Conservation (phyloP, 2,113 vertebrate species). For the Oryzias curvinotus region DNA sequence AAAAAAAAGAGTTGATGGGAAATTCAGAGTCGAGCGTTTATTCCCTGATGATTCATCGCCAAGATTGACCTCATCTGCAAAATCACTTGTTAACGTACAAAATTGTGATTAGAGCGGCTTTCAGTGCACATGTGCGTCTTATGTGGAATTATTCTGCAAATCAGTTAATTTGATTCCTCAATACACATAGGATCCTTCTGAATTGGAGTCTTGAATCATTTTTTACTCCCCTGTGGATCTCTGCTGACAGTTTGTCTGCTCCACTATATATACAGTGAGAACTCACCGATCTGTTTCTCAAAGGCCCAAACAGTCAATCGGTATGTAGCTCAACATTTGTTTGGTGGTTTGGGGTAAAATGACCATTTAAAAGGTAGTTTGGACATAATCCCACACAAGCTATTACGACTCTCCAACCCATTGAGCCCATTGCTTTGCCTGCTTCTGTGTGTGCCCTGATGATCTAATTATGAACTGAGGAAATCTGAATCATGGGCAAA, state of each 20-base stretch:
- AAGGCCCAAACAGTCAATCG: no score
- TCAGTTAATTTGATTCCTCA: no score
- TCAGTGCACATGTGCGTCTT: not conserved
- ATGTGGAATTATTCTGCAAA: no score
- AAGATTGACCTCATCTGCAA: no score
- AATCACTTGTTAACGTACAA: not conserved
- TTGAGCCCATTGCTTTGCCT: conserved; percentile 16
- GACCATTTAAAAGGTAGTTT: no score
- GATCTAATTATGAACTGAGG: conserved; percentile 45
- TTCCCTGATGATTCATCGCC: no score
- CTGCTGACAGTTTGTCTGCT: not conserved
- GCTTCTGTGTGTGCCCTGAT: conserved; percentile 37
- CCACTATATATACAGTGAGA: not conserved
- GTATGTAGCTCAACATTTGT: no score
- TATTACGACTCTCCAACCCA: conserved; percentile 7
- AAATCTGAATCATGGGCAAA: conserved; percentile 43
- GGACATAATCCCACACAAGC: not conserved
- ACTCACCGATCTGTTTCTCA: not conserved
- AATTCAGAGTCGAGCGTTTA: no score
- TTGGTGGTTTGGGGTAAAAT: no score
- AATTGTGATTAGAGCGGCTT: not conserved
- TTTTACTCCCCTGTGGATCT: not conserved
- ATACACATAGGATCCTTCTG: no score
- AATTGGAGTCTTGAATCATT: no score
- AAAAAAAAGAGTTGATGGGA: no score